Evolutionary conservation across 2,888 invertebrate genomes (phyloP), one percentile per base, ranked within the genome.

Genomic region (Cantharis lateralis): DNA sequence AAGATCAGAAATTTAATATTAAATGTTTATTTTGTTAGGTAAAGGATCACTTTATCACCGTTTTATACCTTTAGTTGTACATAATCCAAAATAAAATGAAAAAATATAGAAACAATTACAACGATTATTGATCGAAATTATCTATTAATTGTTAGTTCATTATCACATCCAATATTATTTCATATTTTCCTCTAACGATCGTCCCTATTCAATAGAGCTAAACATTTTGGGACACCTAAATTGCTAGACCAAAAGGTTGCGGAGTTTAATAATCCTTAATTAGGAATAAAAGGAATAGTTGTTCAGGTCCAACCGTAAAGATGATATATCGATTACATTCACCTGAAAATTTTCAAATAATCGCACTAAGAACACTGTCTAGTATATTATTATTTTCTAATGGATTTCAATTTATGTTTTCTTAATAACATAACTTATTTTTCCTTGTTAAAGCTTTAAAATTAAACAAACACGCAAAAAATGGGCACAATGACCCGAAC

Each of bases 1-100:
- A 69, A 77, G 76, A 78, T 80, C 78, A 80, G 79, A 81, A 81
- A 80, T 81, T 80, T 78, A 81, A 81, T 81, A 81, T 80, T 79
- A 81, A 80, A 80, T 79, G 79, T 78, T 80, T 75, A 74, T 78
- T 79, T 76, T 80, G 78, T 72, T 75, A 71, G 75, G 66, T 13
- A 24, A 26, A 68, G 72, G 72, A 72, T 72, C 63, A 32, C 24
- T 70, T 75, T 78, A 78, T 78, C 75, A 71, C 70, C 68, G 64
- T 68, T 77, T 70, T 77, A 70, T 72, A 72, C 70, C 69, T 74
- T 61, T 68, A 64, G 74, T 48, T 48, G 48, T 7, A 7, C 69
- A 16, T 77, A 74, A 72, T 24, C 63, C 74, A 71, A 72, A 72
- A 69, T 74, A 66, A 66, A 71, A 74, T 74, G 74, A 66, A 68